Evolutionary conservation across 2,888 invertebrate species (phyloP).

Genomic region (Macrophya annulata): DNA sequence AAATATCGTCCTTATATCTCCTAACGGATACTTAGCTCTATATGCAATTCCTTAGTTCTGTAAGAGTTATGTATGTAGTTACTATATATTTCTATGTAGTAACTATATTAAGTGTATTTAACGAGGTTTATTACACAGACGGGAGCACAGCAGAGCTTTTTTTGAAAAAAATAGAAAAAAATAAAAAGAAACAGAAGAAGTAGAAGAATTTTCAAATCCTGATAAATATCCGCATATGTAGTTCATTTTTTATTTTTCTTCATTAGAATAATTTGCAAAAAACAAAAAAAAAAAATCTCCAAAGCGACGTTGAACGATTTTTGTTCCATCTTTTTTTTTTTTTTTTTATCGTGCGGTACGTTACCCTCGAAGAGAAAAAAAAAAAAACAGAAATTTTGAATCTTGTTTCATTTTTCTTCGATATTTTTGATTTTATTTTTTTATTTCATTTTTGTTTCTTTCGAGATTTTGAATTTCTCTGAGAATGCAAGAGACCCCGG

Average conservation of each 20-base stretch:
- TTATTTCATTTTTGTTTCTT: neutral
- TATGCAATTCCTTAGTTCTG: conserved; percentile 45
- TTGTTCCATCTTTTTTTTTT: too few species aligned
- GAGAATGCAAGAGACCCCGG: neutral
- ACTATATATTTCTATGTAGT: too few species aligned
- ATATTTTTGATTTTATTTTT: neutral
- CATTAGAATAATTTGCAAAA: too few species aligned
- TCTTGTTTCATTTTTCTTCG: neutral
- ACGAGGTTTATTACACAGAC: too few species aligned
- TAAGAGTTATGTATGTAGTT: too few species aligned
- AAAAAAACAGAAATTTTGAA: too few species aligned
- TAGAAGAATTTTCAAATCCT: neutral
- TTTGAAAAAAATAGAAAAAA: neutral
- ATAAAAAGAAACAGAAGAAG: neutral
- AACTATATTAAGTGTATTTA: too few species aligned
- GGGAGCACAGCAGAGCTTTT: neutral
- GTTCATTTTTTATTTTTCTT: too few species aligned
- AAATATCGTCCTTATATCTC: neutral
- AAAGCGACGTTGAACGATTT: too few species aligned
- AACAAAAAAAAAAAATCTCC: neutral
- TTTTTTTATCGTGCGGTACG: too few species aligned
- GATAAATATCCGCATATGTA: too few species aligned
- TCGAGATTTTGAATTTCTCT: neutral
- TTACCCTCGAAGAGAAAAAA: too few species aligned
- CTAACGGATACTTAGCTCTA: conserved; percentile 68